Evolutionary conservation across 2,888 invertebrate genomes (phyloP), one percentile per base, ranked within the genome.

Genomic region (Drosophila ezoana): DNA sequence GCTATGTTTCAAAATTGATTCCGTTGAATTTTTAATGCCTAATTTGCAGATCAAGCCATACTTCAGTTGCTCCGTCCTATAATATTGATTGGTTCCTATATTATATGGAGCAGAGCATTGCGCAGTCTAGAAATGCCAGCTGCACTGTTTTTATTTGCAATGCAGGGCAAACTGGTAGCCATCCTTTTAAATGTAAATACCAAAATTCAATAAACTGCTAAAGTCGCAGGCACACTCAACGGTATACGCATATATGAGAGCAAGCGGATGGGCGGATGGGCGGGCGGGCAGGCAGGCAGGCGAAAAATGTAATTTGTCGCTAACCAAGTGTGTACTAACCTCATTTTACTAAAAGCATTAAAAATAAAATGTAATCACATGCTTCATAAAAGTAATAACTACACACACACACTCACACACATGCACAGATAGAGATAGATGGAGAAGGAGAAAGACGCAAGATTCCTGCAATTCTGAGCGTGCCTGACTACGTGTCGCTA

Each of bases 371-470:
- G 88, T 85, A 85, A 85, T 85, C 85, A 89, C 85, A 85, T 86
- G 85, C 85, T 88, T 86, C 89, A 89, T 89, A 86, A 89, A 89
- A 86, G 87, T 89, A 89, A 89, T 88, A 86, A 89, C 89, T 89
- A 86, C 76, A 75, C 74, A 79, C 45, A 72, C 61, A 81, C 53
- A 59, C 62, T 66, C 61, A 68, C 45, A 47, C 28, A 38, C 35
- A 47, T 32, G 45, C 38, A 62, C n/a, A 41, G 40, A 35, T 4
- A 53, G 5, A 41, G n/a, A 41, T 35, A 49, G 32, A 43, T 32
- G 40, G 5, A 40, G 28, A 32, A 43, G 20, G 20, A 43, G 33
- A 43, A 35, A 53, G 44, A 40, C 40, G 65, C 45, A 53, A 72
- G 76, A 60, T 86, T 83, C 83, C 86, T 83, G 83, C 83, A 86